These are phyloP conservation scores for Cephalopholis sonnerati DNA, from an alignment of 2,113 vertebrate genomes.

Conservation along the genomic window DNA sequence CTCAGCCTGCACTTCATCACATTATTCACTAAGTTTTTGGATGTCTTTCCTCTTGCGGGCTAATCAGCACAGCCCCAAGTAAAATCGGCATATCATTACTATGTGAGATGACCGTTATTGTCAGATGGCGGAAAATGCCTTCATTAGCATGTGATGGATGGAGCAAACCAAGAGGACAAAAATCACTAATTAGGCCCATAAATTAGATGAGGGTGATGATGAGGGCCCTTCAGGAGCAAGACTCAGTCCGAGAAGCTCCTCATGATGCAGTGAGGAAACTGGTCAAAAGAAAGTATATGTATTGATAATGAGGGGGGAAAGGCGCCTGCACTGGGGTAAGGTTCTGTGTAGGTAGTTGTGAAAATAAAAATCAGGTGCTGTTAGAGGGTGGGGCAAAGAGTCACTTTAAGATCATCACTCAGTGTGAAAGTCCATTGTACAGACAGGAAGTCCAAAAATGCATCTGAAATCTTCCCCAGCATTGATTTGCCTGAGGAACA, in stretches of 20 bases:
- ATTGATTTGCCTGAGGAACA: too few relatives aligned
- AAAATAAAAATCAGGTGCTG: too few relatives aligned
- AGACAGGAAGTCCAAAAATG: too few relatives aligned
- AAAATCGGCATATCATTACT: conserved; percentile 62
- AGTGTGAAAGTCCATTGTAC: too few relatives aligned
- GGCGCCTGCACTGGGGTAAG: too few relatives aligned
- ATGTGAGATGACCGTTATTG: conserved; percentile 92
- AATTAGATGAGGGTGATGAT: conserved; percentile 77
- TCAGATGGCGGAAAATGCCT: conserved; percentile 88
- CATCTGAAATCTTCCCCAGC: too few relatives aligned
- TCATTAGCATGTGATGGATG: conserved; percentile 93
- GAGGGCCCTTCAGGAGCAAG: conserved; percentile 88
- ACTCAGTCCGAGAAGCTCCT: conserved; percentile 80
- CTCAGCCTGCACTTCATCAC: conserved; percentile 10
- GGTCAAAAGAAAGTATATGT: not conserved
- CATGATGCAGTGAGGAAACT: conserved; percentile 27
- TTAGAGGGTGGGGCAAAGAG: too few relatives aligned
- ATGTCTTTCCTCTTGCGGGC: conserved; percentile 27
- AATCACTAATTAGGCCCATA: conserved; percentile 97
- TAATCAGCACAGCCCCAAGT: conserved; percentile 63
- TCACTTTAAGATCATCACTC: too few relatives aligned
- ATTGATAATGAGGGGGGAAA: too few relatives aligned
- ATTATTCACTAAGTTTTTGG: conserved; percentile 36
- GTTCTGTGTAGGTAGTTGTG: too few relatives aligned
- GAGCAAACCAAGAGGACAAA: conserved; percentile 92